Base-by-base conservation (phyloP, 2,113 vertebrate species). In the Prietella phreatophila region DNA sequence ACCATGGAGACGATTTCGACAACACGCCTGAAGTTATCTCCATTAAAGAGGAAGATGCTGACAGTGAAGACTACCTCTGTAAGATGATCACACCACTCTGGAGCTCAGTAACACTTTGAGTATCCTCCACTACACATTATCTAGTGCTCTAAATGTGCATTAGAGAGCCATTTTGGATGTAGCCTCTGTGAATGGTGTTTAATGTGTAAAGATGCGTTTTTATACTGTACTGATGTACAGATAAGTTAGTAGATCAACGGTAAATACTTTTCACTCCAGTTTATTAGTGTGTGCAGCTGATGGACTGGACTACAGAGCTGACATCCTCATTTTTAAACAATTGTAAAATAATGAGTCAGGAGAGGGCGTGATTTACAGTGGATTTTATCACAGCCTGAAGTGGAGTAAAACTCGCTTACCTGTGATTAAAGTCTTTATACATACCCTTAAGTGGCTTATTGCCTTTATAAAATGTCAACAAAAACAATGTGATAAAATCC, bases 1-100 rank as follows among this genome's bases (percentile, higher is more conserved):
- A 3, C 7, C 76, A 30, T 55, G n/a, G 27, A 53, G 76, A 80
- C 7, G 27, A 80, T 20, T 56, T 55, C n/a, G 50, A 55, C 76
- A 55, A 79, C 47, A 55, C 6, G 1, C 76, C 50, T 30, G 76
- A 80, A 55, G 50, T 80, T 9, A 55, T 80, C n/a, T 3, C 76
- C 27, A 33, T 80, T 55, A 80, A 80, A 80, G 50, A 55, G n/a
- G 76, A 80, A 80, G 76, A 53, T 4, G 14, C 76, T 55, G 50
- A 20, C 6, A 1, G 1, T 33, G 27, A 80, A 55, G 50, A 30
- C 50, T 55, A 30, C 50, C 76, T 80, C 15, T 80, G 76, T 80
- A 55, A 78, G 75, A 78, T 5, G 14, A 47, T 78, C 75, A 27
- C 50, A 50, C 13, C 14, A 3, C 75, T 19, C 50, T n/a, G 47